Evolutionary conservation across 2,113 vertebrate genomes (phyloP), one percentile per base, ranked within the genome.

Genomic region (Pseudorhombus dupliciocellatus): DNA sequence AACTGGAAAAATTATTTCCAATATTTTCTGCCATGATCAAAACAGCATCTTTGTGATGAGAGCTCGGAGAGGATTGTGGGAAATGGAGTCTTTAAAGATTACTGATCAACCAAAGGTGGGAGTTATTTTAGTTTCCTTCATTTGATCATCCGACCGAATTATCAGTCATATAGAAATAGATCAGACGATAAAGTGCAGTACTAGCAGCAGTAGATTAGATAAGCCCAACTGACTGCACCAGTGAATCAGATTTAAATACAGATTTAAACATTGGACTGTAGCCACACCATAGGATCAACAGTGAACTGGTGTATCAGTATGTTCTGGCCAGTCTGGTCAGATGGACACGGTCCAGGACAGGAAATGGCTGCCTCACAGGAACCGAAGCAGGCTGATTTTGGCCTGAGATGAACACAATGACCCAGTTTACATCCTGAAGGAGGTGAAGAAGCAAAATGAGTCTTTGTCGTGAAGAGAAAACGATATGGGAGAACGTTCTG

Each of bases 241-340:
- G 31, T 37, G 12, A 18, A 44, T 44, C 40, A 16, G 15, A 5
- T 18, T 18, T 42, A 28, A 20, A 40, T 28, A 34, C 69, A 69
- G 42, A 80, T 77, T 78, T 67, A 59, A 37, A 64, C 22, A 31
- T 53, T 66, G 74, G 40, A 25, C 0, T 4, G 0, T 1, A 3
- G 44, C 80, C 65, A 66, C 1, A 7, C 7, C 30, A 50, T 21
- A 64, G 68, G 61, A 66, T 70, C 52, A 44, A 15, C 40, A 44
- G 40, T 44, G 16, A 44, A 56, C 81, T 56, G 52, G 53, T 75
- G 64, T 22, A 54, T 78, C 52, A 66, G 66, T 51, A 50, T 60
- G 67, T 31, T 51, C 37, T 60, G 57, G 63, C 53, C 75, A 74
- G 57, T 20, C 79, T 68, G 59, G 70, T 64, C 31, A 66, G 54